Conservation (phyloP, 2,113 vertebrate species). For the Ceratotherium simum region DNA sequence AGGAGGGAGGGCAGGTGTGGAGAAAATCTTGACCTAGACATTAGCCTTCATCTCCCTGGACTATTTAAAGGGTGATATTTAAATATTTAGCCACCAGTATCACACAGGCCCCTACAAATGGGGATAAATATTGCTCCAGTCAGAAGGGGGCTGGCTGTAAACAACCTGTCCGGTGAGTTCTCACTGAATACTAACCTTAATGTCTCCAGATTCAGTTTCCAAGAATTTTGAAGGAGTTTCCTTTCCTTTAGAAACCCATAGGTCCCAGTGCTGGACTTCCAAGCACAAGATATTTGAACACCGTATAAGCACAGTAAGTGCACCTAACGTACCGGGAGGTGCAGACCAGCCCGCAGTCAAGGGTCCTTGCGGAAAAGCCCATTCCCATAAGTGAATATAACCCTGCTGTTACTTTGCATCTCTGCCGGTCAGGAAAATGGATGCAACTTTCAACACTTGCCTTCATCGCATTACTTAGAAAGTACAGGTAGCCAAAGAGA, state of each 20-base stretch:
- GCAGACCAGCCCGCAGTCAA: neutral
- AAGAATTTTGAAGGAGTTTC: neutral
- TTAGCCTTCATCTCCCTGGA: neutral
- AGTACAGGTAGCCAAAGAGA: neutral
- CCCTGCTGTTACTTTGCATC: neutral
- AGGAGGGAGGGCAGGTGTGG: neutral
- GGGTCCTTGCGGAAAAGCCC: neutral
- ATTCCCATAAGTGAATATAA: conserved; percentile 10
- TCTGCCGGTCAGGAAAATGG: conserved; percentile 44
- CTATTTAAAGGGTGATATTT: neutral
- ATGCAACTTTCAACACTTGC: conserved; percentile 67
- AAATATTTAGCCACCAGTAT: neutral
- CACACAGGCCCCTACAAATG: neutral
- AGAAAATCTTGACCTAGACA: neutral
- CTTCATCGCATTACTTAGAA: conserved; percentile 46
- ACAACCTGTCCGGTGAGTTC: neutral
- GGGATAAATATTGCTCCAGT: neutral
- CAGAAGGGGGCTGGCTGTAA: neutral
- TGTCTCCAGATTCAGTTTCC: neutral
- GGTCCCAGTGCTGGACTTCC: neutral
- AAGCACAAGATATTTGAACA: neutral
- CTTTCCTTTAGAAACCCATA: neutral
- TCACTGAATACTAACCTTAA: neutral
- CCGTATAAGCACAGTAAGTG: neutral
- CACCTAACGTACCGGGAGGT: too few relatives aligned